Percentiles rank a stretch among this genome's conserved stretches.
Conservation (phyloP, 2,797 vertebrate species). For the Nasua narica region DNA sequence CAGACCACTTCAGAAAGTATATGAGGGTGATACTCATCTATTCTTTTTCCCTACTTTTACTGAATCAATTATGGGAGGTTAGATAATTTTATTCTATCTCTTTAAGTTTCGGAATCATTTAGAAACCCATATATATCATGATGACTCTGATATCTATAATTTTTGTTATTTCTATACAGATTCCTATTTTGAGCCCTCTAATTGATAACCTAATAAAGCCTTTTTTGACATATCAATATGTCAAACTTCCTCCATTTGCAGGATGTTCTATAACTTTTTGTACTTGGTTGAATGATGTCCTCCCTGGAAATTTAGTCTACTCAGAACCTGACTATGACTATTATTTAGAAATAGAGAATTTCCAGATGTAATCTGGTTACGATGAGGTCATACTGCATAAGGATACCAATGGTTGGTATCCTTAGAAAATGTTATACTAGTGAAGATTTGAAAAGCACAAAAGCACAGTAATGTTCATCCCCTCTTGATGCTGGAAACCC, state of each 20-base stretch:
- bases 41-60: background rate
- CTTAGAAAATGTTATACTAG: background rate
- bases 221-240: background rate
- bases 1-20: background rate
- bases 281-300: background rate
- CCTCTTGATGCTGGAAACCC: background rate
- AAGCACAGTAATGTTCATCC: background rate
- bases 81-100: background rate
- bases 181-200: background rate
- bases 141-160: background rate
- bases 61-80: background rate
- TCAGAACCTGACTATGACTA: background rate
- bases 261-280: background rate
- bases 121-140: background rate
- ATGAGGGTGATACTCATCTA: background rate
- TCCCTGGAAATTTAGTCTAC: background rate
- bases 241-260: background rate
- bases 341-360: background rate
- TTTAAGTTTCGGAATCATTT: background rate
- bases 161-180: background rate
- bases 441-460: background rate
- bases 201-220: background rate
- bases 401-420: background rate
- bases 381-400: background rate
- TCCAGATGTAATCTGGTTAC: background rate